Percentiles rank a stretch among this genome's conserved stretches.
Evolutionary conservation across 2,888 invertebrate genomes (phyloP).

Genomic region (Tipula unca): DNA sequence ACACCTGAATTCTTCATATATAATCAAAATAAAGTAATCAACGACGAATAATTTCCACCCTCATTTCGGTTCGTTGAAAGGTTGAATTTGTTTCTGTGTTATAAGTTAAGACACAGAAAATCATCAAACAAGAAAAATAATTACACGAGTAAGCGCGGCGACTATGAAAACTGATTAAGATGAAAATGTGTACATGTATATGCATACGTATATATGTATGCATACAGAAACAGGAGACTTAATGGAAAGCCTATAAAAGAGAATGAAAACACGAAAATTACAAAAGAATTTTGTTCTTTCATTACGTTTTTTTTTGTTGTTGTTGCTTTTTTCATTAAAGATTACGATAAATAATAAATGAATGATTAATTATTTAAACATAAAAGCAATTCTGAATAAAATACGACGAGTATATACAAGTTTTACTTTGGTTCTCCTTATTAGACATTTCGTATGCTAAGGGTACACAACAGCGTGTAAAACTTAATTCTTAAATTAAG

Average conservation of each 20-base stretch:
- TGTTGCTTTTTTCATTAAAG: background rate
- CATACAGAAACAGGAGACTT: background rate
- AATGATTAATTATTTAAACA: background rate
- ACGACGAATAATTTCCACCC: background rate
- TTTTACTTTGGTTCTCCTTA: background rate
- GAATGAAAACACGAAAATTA: background rate
- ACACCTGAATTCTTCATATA: background rate
- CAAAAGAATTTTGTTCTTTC: background rate
- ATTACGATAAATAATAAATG: background rate
- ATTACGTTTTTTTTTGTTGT: background rate
- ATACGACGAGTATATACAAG: background rate
- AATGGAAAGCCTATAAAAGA: background rate
- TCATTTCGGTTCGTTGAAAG: background rate
- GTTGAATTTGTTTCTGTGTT: background rate
- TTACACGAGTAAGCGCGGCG: background rate
- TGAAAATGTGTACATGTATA: no score
- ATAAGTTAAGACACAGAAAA: background rate
- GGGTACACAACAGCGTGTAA: background rate
- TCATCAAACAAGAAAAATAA: background rate
- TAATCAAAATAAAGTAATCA: background rate
- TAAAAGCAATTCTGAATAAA: background rate
- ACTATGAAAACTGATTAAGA: background rate
- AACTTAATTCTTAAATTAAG: background rate
- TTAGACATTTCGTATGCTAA: background rate
- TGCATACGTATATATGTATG: no score